Base-by-base conservation (phyloP, 2,113 vertebrate genomes). In the Tetrao urogallus region DNA sequence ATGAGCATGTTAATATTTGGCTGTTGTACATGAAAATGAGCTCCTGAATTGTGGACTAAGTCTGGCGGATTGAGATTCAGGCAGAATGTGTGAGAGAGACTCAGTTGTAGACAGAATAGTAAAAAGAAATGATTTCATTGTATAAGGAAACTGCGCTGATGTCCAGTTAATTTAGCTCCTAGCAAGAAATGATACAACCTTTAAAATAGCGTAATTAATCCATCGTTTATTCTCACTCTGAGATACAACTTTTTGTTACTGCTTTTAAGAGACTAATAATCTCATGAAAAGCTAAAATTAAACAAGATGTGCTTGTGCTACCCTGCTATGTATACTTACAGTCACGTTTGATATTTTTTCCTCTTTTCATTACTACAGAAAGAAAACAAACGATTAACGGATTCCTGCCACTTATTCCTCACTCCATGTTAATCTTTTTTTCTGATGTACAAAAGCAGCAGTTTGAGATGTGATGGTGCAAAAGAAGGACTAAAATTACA, bases 131-230 rank as follows among this genome's bases (percentile, higher is more conserved):
- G 38, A 38, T 69, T 83, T 75, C 17, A 36, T 5, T 72, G 22
- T n/a, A 10, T 30, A 88, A 91, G 22, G 19, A 43, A 90, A 52
- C 34, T 57, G 3, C 19, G 10, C 42, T 86, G 50, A 54, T 86
- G 69, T 90, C 72, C 75, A 83, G 64, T 83, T 89, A 72, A 82
- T 79, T 86, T 86, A 75, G 92, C 83, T 93, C 17, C 73, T 60
- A 17, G 47, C 67, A 45, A 38, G 67, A 75, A 88, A 74, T 43
- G 10, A 42, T 42, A 38, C 30, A 84, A 64, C 17, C 17, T 82
- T 81, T 82, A 64, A 65, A 82, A 79, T 6, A 40, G 22, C 34
- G 61, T 84, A 84, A 86, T 86, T 91, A 89, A 83, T 92, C 28
- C 74, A 52, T 86, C 43, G 34, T 52, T 82, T 79, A 42, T 54